Percentiles rank a stretch among this genome's conserved stretches.
phyloP scores from a whole-genome alignment of 2,797 vertebrate genomes.

The Rachycentron canadum region DNA sequence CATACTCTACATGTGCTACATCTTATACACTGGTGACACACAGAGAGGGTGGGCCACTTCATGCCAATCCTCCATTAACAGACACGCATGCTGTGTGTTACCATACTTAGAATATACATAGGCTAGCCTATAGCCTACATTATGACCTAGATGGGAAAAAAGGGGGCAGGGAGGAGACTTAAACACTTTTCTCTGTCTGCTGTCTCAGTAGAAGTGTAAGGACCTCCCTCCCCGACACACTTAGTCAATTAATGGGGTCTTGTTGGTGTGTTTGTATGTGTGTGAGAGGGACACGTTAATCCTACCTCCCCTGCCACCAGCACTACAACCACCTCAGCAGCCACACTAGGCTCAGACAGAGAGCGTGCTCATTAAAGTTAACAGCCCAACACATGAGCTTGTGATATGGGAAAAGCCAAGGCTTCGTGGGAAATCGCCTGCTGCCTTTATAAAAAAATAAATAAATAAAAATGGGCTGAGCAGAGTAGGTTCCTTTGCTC shows the following conservation, averaged over 20 bases:
- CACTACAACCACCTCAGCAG: conserved; percentile 35
- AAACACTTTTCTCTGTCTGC: conserved; percentile 73
- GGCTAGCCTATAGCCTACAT: conserved; percentile 71
- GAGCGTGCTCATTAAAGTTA: conserved; percentile 49
- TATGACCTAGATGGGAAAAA: conserved; percentile 80
- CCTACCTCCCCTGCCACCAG: conserved; percentile 29
- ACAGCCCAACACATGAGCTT: conserved; percentile 32
- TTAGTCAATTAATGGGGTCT: conserved; percentile 58
- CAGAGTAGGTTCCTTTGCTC: conserved; percentile 8
- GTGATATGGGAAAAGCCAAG: conserved; percentile 43
- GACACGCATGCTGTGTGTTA: conserved; percentile 12
- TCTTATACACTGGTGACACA: conserved; percentile 9
- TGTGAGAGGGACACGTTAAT: conserved; percentile 43
- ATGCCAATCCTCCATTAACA: conserved; percentile 29
- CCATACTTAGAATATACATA: conserved; percentile 49
- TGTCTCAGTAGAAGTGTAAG: conserved; percentile 60
- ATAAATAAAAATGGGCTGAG: conserved; percentile 35
- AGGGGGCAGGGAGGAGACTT: conserved; percentile 67
- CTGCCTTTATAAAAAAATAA: conserved; percentile 7
- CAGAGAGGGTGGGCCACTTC: neutral
- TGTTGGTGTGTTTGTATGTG: conserved; percentile 29
- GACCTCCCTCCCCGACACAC: conserved; percentile 61
- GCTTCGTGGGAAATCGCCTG: conserved; percentile 42
- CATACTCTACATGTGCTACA: neutral
- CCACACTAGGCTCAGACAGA: conserved; percentile 26